Base-by-base conservation (phyloP, 2,113 vertebrate species). In the Otus sunia region DNA sequence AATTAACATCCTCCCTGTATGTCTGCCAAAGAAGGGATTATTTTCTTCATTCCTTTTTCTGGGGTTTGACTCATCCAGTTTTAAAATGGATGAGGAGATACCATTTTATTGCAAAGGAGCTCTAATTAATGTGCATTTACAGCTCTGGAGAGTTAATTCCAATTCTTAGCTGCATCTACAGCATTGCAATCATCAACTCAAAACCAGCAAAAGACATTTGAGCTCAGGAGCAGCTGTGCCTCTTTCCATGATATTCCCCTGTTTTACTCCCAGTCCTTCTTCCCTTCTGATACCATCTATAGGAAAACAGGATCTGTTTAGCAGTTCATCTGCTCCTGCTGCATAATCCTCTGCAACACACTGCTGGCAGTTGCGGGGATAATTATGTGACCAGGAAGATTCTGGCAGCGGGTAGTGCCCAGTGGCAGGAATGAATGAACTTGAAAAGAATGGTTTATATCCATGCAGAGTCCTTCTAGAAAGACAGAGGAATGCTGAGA, bases 381-480 rank as follows among this genome's bases (percentile, higher is more conserved):
- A 78, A 91, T 92, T 89, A 80, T 41, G 27, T 87, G 92, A 85
- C 74, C 71, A 83, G 68, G 56, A 91, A 92, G 59, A 66, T 72
- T 83, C 92, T 95, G 90, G 85, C 92, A 92, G 79, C 0, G 0
- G 79, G 71, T 76, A 83, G 64, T 55, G 25, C 56, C 80, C 91
- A 74, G 79, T 94, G 79, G 75, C 95, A 92, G 79, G 34, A 96
- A 88, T 25, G 90, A 90, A 85, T 62, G 41, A 86, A 93, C 67
- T 90, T 88, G 68, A 94, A 92, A 94, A 94, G 30, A 96, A 86
- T 47, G 41, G 64, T 68, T 93, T 86, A 67, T 95, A 91, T 96
- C 82, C 79, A 86, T 75, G 52, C 56, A 74, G 39, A 86, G 66
- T 68, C 68, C 73, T 90, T 86, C 71, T 49, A 86, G 88, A 92